Conservation (phyloP, 2,888 invertebrate genomes). For the Tenthredo distinguenda region DNA sequence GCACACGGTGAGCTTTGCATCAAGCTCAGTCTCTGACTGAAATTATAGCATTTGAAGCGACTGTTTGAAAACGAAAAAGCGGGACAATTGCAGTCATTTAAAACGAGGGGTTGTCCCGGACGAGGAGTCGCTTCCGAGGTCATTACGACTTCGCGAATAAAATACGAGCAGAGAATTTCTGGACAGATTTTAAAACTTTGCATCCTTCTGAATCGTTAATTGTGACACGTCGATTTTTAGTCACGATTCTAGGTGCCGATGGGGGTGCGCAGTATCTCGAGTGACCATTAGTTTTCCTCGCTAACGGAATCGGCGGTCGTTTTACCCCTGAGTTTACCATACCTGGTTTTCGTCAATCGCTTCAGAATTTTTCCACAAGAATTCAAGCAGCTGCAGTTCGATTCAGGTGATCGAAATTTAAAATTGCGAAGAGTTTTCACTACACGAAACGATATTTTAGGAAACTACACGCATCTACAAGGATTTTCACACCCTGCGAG, state of each 20-base stretch:
- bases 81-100: constrained; percentile 13
- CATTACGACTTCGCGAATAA: constrained; percentile 11
- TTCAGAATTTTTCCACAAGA: not conserved
- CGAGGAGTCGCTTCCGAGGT: constrained; percentile 7
- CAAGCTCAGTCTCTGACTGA: not conserved
- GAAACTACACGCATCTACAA: not conserved
- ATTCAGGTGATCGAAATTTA: not conserved
- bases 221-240: constrained; percentile 9
- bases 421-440: not conserved
- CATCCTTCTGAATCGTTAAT: constrained; percentile 20
- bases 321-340: not conserved
- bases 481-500: not conserved
- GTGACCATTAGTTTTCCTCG: constrained; percentile 30
- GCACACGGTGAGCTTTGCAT: not conserved
- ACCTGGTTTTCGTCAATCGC: not conserved
- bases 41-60: not conserved
- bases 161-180: not conserved
- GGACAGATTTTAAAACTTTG: not conserved
- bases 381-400: not conserved
- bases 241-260: constrained; percentile 1
- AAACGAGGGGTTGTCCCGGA: constrained; percentile 27
- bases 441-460: not conserved
- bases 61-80: constrained; percentile 10
- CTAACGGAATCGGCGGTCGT: not conserved
- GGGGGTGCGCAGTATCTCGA: constrained; percentile 11